Evolutionary conservation across 37 sponge, comb jelly and placozoan species (phyloP), one percentile per base, ranked within the genome.

Genomic region (Cladorhizidae sp.): DNA sequence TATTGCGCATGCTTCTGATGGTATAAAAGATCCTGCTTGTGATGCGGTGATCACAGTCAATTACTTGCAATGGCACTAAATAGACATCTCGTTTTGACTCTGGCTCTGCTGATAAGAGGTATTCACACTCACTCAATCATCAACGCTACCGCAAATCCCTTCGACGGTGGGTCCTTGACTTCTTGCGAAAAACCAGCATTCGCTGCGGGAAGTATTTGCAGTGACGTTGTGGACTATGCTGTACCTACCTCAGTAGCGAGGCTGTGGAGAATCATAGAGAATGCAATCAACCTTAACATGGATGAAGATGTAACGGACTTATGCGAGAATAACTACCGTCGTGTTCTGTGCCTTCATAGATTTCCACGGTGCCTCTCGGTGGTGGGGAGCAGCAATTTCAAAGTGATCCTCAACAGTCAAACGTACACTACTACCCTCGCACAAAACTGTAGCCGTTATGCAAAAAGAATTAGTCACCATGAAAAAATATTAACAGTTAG

Each of bases 161-260:
- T 75, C 61, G 76, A 75, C 35, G 59, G 39, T 23, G 76, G 76
- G 6, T 15, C 61, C 8, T 32, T 58, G 37, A 29, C 28, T 20
- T 57, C 76, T 6, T 75, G 76, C 59, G 61, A 58, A 57, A 32
- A 23, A 21, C 76, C 76, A 26, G 38, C 61, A 3, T 45, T 45
- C 9, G 9, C 5, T 12, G 8, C 8, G 49, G 49, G 9, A 2
- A 75, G 57, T n/a, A 57, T 31, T 7, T 57, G 52, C 37, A 54
- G 76, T 38, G 28, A 6, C 3, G 50, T 18, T 20, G 36, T 75
- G 3, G 61, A 75, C n/a, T 75, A 75, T 57, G 36, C 22, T 6
- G 76, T 75, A 17, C 76, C 76, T 39, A 37, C 76, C 37, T 28
- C 54, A 20, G 33, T 75, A 37, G 61, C 76, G 39, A 58, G 59